A percentile compares a stretch with the other conserved stretches of the same genome.
phyloP scores from a whole-genome alignment of 2,888 invertebrate species.

The Leptinotarsa rubiginosa region DNA sequence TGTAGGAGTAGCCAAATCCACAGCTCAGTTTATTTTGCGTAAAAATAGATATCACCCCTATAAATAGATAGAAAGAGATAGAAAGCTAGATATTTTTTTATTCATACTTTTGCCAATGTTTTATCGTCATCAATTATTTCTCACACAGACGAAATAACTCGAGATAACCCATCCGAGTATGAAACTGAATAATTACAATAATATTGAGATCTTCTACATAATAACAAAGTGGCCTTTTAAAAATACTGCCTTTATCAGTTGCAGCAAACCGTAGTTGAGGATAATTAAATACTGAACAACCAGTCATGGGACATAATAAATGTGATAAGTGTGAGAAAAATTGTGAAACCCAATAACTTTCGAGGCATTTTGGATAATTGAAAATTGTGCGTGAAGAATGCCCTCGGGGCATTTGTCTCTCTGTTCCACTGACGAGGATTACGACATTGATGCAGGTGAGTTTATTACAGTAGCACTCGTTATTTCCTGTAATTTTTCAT shows the following conservation, averaged over 20 bases:
- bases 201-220: background rate
- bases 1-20: no score
- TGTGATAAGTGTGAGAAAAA: conserved; percentile 14
- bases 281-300: background rate
- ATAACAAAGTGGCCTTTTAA: background rate
- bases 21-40: no score
- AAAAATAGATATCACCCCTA: no score
- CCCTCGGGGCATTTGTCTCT: conserved; percentile 40
- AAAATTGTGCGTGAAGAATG: conserved; percentile 38
- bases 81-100: no score
- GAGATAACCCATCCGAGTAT: background rate
- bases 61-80: no score
- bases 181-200: background rate
- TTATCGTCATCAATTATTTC: no score
- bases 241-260: background rate
- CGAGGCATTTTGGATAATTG: conserved; percentile 24
- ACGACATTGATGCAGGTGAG: conserved; percentile 45
- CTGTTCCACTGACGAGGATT: conserved; percentile 43
- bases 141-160: no score
- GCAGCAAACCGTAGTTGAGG: background rate
- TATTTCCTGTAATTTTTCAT: conserved; percentile 11
- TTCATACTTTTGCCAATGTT: no score
- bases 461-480: conserved; percentile 8
- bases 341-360: conserved; percentile 15
- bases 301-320: conserved; percentile 16